Base-by-base conservation (phyloP, 2,888 invertebrate genomes). In the Escarpia spicata region DNA sequence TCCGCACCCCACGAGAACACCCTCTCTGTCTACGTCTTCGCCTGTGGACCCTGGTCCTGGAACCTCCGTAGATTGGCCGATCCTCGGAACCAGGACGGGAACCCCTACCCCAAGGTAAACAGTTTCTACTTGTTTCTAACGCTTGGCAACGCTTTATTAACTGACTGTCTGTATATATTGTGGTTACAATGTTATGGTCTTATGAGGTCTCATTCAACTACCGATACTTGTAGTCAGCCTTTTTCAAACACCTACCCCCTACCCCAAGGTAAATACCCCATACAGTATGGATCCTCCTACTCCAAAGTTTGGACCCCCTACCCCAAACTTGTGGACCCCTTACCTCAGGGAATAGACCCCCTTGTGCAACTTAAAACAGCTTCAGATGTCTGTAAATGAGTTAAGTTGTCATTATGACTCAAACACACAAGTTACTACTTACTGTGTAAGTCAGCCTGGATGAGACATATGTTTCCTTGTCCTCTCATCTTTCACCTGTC, bases 1-100 rank as follows among this genome's bases (percentile, higher is more conserved):
- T 96, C 96, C 3, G 96, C 96, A 12, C 96, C 97, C 0, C 97
- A 96, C 92, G 96, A 96, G 94, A 96, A 96, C 93, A 96, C 95
- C 3, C 94, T 96, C n/a, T 95, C 94, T 26, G 93, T 96, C 9
- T 95, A 96, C 93, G 95, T 96, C 90, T 93, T 96, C 90, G 96
- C 96, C 12, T 95, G 96, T 4, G 96, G 96, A 26, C 96, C 96
- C 2, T 96, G 96, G 96, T 96, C 96, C 6, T 95, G 95, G 94
- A 95, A 95, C 90, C 93, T 96, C 10, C 95, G 97, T 58, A 95
- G 94, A 89, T 93, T 95, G 9, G 95, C 95, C 92, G 95, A 96
- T 90, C 94, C 94, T 1, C 95, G 95, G 9, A 95, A 94, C 92
- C 93, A 95, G 8, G 95, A 95, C 43, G 95, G 94, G 19, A 94